Evolutionary conservation across 2,113 vertebrate species (phyloP).

Genomic region (Carassius auratus): DNA sequence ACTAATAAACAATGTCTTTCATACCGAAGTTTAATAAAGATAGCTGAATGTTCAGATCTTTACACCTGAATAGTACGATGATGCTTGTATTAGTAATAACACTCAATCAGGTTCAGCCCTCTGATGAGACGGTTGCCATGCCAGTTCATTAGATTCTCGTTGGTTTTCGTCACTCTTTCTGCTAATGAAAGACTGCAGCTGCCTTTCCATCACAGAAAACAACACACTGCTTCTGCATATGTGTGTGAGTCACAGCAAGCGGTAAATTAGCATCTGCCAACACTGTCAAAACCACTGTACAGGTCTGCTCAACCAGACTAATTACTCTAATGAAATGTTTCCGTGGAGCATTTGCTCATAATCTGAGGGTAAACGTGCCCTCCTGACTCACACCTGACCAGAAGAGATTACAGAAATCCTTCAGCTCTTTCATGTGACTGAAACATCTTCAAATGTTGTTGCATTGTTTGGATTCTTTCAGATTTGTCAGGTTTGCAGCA

Average conservation of each 20-base stretch:
- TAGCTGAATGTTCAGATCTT: neutral
- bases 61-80: neutral
- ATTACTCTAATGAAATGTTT: constrained; percentile 55
- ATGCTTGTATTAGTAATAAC: neutral
- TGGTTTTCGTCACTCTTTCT: neutral
- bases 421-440: neutral
- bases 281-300: constrained; percentile 29
- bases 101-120: constrained; percentile 11
- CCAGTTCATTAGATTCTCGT: constrained; percentile 36
- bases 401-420: neutral
- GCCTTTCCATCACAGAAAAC: constrained; percentile 38
- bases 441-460: neutral
- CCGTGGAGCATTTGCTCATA: neutral
- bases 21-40: neutral
- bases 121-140: constrained; percentile 17
- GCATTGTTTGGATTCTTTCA: too few relatives aligned
- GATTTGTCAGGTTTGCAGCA: neutral
- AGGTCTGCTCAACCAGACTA: constrained; percentile 32
- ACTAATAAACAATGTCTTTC: neutral
- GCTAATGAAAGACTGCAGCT: constrained; percentile 20
- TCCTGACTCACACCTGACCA: neutral
- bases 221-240: constrained; percentile 9
- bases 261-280: constrained; percentile 26
- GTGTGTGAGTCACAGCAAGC: constrained; percentile 33
- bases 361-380: constrained; percentile 20